Evolutionary conservation across 2,113 vertebrate species (phyloP).

Genomic region (Camelus bactrianus): DNA sequence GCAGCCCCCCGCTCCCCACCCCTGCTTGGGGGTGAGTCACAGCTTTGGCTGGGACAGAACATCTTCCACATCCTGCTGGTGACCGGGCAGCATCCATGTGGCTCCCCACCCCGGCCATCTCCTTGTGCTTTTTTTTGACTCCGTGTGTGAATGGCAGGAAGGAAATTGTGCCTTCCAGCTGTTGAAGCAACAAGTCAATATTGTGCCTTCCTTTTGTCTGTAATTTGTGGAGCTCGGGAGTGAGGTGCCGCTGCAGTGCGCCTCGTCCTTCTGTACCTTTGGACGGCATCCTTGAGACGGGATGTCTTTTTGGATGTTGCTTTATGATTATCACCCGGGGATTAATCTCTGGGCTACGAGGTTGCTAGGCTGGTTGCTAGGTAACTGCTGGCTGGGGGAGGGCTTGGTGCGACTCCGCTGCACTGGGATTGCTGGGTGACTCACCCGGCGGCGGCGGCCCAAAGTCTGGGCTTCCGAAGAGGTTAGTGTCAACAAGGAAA

Average conservation of each 20-base stretch:
- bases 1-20: fast-evolving
- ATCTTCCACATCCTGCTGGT: fast-evolving
- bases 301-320: constrained; percentile 72
- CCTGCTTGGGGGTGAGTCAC: neutral
- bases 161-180: neutral
- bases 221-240: neutral
- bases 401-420: constrained; percentile 64
- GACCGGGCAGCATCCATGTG: fast-evolving
- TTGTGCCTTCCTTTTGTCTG: neutral
- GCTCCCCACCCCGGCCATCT: neutral
- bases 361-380: constrained; percentile 91
- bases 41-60: neutral
- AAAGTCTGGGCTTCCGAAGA: constrained; percentile 45
- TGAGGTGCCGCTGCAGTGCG: neutral
- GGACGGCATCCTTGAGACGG: constrained; percentile 61
- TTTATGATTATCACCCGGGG: constrained; percentile 69
- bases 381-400: constrained; percentile 84
- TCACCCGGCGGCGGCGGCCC: constrained; percentile 53
- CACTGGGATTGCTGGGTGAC: constrained; percentile 73
- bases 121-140: neutral
- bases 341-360: constrained; percentile 80
- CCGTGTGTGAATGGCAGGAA: neutral
- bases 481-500: constrained; percentile 50
- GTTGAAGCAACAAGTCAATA: neutral
- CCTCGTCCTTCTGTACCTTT: constrained; percentile 18